Conservation (phyloP, 2,797 vertebrate species). For the Spatula versicolor region DNA sequence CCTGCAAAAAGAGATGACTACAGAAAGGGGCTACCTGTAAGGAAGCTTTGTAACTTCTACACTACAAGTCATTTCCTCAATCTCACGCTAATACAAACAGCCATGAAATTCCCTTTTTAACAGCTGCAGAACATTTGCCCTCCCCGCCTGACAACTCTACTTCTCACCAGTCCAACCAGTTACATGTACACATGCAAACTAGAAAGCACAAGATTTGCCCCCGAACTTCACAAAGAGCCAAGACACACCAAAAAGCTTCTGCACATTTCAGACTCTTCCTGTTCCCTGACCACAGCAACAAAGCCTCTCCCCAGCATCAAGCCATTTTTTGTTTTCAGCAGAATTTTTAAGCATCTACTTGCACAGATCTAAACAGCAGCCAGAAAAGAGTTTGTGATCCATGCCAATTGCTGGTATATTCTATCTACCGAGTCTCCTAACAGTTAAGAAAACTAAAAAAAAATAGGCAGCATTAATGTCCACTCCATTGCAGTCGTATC, state of each 20-base stretch:
- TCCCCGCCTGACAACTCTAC: background rate
- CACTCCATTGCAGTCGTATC: background rate
- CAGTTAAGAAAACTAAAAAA: background rate
- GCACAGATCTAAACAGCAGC: background rate
- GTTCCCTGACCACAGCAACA: background rate
- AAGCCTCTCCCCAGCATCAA: background rate
- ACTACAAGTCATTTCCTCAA: background rate
- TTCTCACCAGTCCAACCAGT: background rate
- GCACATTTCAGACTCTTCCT: background rate
- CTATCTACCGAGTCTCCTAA: background rate
- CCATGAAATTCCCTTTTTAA: background rate
- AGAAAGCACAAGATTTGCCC: background rate
- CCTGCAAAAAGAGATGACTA: background rate
- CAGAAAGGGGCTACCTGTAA: background rate
- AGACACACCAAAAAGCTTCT: background rate
- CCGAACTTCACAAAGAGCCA: background rate
- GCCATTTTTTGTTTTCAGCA: background rate
- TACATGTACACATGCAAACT: fast-evolving
- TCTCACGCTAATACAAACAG: background rate
- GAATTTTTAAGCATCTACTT: background rate
- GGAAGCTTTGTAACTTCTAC: background rate
- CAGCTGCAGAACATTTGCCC: background rate
- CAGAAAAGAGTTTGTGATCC: background rate
- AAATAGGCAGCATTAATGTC: background rate
- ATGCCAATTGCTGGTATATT: background rate